Base-by-base conservation (phyloP, 2,797 vertebrate genomes). In the Sebastes itinus region DNA sequence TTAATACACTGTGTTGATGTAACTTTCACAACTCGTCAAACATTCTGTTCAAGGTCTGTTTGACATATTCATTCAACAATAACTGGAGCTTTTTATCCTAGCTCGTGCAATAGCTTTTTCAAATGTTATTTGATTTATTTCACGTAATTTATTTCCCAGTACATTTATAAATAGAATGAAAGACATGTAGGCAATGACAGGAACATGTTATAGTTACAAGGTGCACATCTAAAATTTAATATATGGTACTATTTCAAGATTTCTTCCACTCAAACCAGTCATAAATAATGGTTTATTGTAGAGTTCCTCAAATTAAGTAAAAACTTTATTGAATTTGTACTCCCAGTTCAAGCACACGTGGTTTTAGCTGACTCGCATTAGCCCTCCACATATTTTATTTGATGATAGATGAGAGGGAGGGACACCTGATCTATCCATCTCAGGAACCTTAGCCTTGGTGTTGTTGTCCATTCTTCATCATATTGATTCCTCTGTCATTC, bases 401-500 rank as follows among this genome's bases (percentile, higher is more conserved):
- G 62, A 87, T 92, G 92, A 93, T 89, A 68, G 82, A 94, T 93
- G 78, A 81, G 68, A 71, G 71, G 72, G 82, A 80, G 76, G 75
- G 79, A 84, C 71, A 86, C 64, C 38, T 80, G 75, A 90, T 92
- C 81, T 72, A 90, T 92, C 88, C 89, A 87, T 91, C 88, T 91
- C 69, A 72, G 68, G 56, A 89, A 91, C 81, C 85, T 82, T 89
- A 82, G 83, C 91, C 89, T 91, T 72, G 71, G 83, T 61, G 72
- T 79, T 89, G 83, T 82, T 85, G 82, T 87, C 85, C 88, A 94
- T 94, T 91, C 88, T 81, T 94, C 90, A 94, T 90, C 56, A 8
- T 92, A 94, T 94, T 87, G 92, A 95, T 94, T 90, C 49, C 25
- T 66, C 56, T 86, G 92, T 93, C 92, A 90, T 79, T 80, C 75